phyloP scores from a whole-genome alignment of 2,888 invertebrate genomes.

The Gymnocheta viridis region DNA sequence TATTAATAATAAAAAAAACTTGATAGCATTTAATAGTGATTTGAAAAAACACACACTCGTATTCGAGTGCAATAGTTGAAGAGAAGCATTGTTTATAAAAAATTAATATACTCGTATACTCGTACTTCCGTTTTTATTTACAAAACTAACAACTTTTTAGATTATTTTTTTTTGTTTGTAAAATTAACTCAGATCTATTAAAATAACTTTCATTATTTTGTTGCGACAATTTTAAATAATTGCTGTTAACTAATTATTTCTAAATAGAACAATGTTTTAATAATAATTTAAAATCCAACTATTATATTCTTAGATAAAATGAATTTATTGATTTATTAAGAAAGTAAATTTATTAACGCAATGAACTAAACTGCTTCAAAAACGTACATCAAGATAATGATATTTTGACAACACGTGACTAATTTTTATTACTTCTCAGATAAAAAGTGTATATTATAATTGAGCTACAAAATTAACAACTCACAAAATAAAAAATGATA shows the following conservation, averaged over 20 bases:
- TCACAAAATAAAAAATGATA: too few relatives aligned
- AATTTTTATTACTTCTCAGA: too few relatives aligned
- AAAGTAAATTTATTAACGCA: too few relatives aligned
- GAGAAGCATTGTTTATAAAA: constrained; percentile 1
- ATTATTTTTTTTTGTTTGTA: neutral
- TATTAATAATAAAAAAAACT: constrained; percentile 17
- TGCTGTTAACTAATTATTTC: constrained; percentile 7
- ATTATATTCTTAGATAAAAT: too few relatives aligned
- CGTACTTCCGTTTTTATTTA: constrained; percentile 50
- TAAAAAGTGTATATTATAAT: too few relatives aligned
- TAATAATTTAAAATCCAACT: too few relatives aligned
- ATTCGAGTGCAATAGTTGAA: neutral
- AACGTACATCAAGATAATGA: too few relatives aligned
- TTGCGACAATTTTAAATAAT: neutral
- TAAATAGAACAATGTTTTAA: too few relatives aligned
- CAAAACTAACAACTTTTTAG: constrained; percentile 24
- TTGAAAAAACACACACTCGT: constrained; percentile 3
- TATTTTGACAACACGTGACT: too few relatives aligned
- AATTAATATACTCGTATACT: constrained; percentile 8
- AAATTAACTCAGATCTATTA: neutral
- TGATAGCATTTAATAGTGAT: constrained; percentile 30
- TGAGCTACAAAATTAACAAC: too few relatives aligned
- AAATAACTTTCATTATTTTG: constrained; percentile 54
- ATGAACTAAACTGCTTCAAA: too few relatives aligned
- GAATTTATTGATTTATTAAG: too few relatives aligned